Conservation (phyloP, 1,140 invertebrate genomes). For the Heliothis subflexa region DNA sequence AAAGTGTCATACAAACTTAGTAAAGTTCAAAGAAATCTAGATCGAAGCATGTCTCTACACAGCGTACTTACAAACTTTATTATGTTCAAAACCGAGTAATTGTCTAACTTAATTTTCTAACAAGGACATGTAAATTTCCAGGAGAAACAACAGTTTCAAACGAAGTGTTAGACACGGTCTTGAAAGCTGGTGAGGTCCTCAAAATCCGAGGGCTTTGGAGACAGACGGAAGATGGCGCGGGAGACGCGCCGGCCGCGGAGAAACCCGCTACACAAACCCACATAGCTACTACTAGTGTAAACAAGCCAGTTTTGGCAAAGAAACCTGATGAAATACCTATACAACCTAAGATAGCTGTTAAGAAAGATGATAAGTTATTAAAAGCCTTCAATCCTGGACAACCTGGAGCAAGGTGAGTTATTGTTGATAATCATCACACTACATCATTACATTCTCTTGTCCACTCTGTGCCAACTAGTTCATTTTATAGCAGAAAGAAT, state of each 20-base stretch:
- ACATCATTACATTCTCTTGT: too few species aligned
- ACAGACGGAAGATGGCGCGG: constrained; percentile 85
- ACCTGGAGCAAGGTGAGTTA: constrained; percentile 65
- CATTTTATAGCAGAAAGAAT: too few species aligned
- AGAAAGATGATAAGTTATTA: constrained; percentile 84
- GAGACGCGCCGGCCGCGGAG: constrained; percentile 65
- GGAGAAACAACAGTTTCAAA: constrained; percentile 94
- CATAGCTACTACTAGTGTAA: constrained; percentile 56
- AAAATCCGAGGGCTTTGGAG: constrained; percentile 92
- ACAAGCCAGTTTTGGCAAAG: constrained; percentile 64
- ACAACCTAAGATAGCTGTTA: constrained; percentile 78
- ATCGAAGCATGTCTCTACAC: too few species aligned
- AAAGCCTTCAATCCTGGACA: constrained; percentile 79
- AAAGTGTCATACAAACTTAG: background rate
- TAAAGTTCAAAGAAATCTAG: too few species aligned
- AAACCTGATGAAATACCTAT: constrained; percentile 70
- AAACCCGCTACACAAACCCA: constrained; percentile 61
- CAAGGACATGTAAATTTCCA: constrained; percentile 46
- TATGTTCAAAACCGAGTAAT: background rate
- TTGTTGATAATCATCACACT: background rate
- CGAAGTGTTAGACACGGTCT: constrained; percentile 91
- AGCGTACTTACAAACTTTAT: too few species aligned
- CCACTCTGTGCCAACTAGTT: too few species aligned
- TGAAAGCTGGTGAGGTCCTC: constrained; percentile 92
- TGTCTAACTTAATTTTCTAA: background rate